These are phyloP conservation scores for Pseudococcus jackbeardsleyi DNA, from an alignment of 2,888 invertebrate species.

Conservation along the genomic window DNA sequence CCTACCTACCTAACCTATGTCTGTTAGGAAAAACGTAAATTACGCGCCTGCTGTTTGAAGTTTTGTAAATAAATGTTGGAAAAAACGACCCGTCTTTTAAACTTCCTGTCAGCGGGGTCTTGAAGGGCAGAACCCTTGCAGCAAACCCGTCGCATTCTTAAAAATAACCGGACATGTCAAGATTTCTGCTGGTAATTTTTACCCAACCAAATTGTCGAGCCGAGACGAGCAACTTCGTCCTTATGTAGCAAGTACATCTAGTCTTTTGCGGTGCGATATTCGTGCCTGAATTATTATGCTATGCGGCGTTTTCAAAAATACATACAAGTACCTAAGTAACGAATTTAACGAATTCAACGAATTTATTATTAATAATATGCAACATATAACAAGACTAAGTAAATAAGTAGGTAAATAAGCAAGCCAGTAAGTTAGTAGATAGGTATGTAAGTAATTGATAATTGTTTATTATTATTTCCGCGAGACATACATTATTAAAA, in stretches of 20 bases:
- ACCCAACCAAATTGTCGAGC: not conserved
- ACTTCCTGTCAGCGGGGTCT: constrained; percentile 65
- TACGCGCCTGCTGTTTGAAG: constrained; percentile 59
- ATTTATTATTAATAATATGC: too few relatives aligned
- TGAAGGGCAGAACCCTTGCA: constrained; percentile 64
- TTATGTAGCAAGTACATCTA: too few relatives aligned
- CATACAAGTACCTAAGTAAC: too few relatives aligned
- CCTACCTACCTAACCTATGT: too few relatives aligned
- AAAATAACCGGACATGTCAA: constrained; percentile 65
- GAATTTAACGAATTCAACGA: too few relatives aligned
- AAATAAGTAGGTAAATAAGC: too few relatives aligned
- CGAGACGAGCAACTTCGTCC: too few relatives aligned
- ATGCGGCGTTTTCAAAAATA: not conserved
- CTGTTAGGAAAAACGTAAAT: constrained; percentile 64
- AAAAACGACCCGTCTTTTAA: constrained; percentile 62
- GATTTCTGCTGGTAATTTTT: constrained; percentile 45
- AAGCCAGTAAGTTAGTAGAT: too few relatives aligned
- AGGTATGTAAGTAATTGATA: too few relatives aligned
- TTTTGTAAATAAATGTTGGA: constrained; percentile 61
- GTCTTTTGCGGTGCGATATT: not conserved
- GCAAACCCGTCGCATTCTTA: constrained; percentile 60
- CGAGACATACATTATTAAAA: too few relatives aligned
- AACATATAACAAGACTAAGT: too few relatives aligned
- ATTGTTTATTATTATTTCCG: too few relatives aligned
- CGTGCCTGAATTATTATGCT: not conserved